phyloP scores from a whole-genome alignment of 2,113 vertebrate species.

The Grallaria varia region DNA sequence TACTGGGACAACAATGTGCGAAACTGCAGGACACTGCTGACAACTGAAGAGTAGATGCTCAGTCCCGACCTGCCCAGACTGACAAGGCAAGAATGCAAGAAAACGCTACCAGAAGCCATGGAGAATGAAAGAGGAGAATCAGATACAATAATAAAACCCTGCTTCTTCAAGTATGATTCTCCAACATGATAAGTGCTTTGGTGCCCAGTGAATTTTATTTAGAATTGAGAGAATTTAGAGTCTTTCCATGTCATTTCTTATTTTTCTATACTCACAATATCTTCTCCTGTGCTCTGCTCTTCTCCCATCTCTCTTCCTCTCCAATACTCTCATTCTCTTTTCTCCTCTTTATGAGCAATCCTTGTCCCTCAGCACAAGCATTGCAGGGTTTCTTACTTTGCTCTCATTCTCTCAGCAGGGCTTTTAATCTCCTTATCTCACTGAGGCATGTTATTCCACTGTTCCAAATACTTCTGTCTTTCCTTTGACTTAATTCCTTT shows the following conservation, averaged over 20 bases:
- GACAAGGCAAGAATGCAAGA: background rate
- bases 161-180: background rate
- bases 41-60: background rate
- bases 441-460: background rate
- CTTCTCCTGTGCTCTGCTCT: background rate
- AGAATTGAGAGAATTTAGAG: background rate
- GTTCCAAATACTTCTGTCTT: background rate
- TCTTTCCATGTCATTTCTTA: background rate
- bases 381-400: background rate
- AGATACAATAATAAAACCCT: background rate
- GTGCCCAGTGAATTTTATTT: background rate
- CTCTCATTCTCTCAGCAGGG: background rate
- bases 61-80: background rate
- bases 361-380: background rate
- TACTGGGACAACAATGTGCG: rapidly evolving
- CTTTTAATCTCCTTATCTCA: background rate
- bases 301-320: background rate
- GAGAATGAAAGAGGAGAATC: background rate
- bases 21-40: background rate
- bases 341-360: background rate
- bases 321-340: background rate
- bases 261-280: background rate
- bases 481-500: background rate
- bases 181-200: background rate
- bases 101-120: background rate